These are phyloP conservation scores for Pseudorhombus dupliciocellatus DNA, from an alignment of 2,113 vertebrate genomes.

Conservation along the genomic window DNA sequence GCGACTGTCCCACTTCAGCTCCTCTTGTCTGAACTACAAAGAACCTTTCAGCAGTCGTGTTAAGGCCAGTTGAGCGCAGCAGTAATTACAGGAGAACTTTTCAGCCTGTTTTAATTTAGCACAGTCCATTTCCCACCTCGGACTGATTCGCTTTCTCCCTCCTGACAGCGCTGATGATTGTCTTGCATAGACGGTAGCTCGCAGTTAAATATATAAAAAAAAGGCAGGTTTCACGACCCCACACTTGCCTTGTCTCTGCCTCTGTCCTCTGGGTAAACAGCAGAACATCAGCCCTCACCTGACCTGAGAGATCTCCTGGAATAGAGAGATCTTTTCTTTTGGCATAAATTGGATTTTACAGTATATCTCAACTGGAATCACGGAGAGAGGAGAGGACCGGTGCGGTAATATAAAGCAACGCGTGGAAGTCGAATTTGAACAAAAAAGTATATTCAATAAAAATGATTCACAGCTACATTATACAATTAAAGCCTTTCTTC, in stretches of 20 bases:
- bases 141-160: slow-evolving; percentile 16
- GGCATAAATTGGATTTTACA: slow-evolving; percentile 26
- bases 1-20: slow-evolving; percentile 23
- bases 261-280: slow-evolving; percentile 13
- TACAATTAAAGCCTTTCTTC: too few species aligned
- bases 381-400: slow-evolving; percentile 1
- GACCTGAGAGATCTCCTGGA: slow-evolving; percentile 13
- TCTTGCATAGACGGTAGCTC: slow-evolving; percentile 5
- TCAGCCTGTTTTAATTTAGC: slow-evolving; percentile 50
- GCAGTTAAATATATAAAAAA: neutral
- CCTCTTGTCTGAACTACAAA: slow-evolving; percentile 22
- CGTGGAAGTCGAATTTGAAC: neutral
- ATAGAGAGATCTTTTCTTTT: slow-evolving; percentile 13
- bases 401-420: slow-evolving; percentile 8
- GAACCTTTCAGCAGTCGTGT: slow-evolving; percentile 39
- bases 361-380: slow-evolving; percentile 18
- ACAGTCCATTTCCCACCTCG: slow-evolving; percentile 44
- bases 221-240: slow-evolving; percentile 8
- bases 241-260: neutral
- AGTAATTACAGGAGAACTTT: slow-evolving; percentile 45
- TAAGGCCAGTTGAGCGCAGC: slow-evolving; percentile 56
- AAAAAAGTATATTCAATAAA: neutral
- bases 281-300: slow-evolving; percentile 14
- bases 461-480: neutral
- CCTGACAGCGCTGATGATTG: slow-evolving; percentile 5